These are phyloP conservation scores for Tiliacea aurago DNA, from an alignment of 2,888 invertebrate species.

Conservation along the genomic window DNA sequence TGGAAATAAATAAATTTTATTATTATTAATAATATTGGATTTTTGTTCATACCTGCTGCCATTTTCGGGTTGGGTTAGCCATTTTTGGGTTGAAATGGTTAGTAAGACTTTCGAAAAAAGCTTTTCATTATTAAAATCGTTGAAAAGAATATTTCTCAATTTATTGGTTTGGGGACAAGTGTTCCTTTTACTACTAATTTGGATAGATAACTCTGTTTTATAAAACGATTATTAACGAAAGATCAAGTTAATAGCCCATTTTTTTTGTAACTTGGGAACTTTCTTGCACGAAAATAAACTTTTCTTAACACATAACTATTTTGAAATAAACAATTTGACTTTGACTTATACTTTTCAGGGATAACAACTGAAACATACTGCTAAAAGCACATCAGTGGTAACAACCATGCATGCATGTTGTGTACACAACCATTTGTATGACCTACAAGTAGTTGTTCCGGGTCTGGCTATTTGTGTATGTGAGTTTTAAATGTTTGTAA, in stretches of 20 bases:
- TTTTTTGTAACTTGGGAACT: background rate
- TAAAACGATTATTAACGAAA: background rate
- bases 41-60: conserved; percentile 21
- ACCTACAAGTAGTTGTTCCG: too few species aligned
- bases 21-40: too few species aligned
- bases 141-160: background rate
- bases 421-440: too few species aligned
- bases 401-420: too few species aligned
- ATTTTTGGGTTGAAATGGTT: background rate
- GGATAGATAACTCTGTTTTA: background rate
- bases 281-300: background rate
- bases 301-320: background rate
- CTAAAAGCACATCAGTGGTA: background rate
- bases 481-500: too few species aligned
- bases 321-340: too few species aligned
- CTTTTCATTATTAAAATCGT: background rate
- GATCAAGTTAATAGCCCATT: background rate
- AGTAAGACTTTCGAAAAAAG: conserved; percentile 2
- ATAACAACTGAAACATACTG: background rate
- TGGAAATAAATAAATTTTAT: too few species aligned
- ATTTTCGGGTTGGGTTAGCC: background rate
- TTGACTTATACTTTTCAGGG: background rate
- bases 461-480: too few species aligned
- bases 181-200: background rate
- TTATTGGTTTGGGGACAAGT: background rate